Evolutionary conservation across 2,888 invertebrate species (phyloP).

Genomic region (Congeria kusceri): DNA sequence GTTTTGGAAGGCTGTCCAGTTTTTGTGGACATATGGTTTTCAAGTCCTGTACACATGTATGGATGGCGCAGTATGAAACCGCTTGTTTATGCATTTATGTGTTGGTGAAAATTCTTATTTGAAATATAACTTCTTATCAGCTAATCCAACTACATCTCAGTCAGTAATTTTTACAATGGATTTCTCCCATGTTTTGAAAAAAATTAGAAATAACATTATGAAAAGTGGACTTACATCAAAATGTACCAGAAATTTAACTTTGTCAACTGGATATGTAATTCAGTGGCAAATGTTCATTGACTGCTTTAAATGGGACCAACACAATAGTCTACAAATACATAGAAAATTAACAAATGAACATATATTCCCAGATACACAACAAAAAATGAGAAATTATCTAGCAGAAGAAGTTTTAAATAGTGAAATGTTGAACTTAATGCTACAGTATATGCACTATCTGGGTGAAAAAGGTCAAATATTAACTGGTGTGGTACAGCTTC

Average conservation of each 20-base stretch:
- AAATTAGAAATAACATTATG: constrained; percentile 36
- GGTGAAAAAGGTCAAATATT: constrained; percentile 9
- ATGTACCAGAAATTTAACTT: constrained; percentile 14
- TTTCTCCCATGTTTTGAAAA: constrained; percentile 41
- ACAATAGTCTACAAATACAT: constrained; percentile 31
- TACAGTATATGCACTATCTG: constrained; percentile 13
- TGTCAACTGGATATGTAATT: constrained; percentile 4
- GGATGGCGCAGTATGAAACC: constrained; percentile 39
- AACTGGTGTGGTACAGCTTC: constrained; percentile 18
- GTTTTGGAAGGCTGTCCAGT: constrained; percentile 41
- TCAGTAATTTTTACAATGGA: constrained; percentile 42
- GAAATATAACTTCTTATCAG: neutral
- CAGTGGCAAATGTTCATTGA: constrained; percentile 44
- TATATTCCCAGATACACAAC: constrained; percentile 16
- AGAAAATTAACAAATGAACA: constrained; percentile 37
- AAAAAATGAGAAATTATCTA: constrained; percentile 44
- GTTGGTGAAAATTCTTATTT: constrained; percentile 1
- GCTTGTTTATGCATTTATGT: constrained; percentile 29
- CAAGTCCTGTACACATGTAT: constrained; percentile 29
- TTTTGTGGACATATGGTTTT: constrained; percentile 40
- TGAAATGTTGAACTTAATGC: constrained; percentile 38
- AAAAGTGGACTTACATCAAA: constrained; percentile 24
- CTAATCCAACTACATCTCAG: neutral
- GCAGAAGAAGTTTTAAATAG: constrained; percentile 45
- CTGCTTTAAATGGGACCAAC: constrained; percentile 38